Base-by-base conservation (phyloP, 1,140 invertebrate genomes). In the Microplitis mediator region DNA sequence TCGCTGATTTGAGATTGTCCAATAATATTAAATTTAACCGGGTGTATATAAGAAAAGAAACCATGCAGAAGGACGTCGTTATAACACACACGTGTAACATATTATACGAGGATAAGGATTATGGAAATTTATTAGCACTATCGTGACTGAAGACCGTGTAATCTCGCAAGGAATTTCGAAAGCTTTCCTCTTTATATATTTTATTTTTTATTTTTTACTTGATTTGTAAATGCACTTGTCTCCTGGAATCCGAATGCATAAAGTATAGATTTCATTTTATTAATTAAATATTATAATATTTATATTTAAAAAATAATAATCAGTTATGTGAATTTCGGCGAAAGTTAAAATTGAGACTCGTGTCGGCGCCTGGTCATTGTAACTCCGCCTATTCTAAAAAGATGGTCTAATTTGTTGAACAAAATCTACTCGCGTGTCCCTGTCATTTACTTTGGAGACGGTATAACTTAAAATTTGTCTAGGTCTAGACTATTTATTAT, bases 371-470 rank as follows among this genome's bases (percentile, higher is more conserved):
- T 32, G 4, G 6, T 32, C 16, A 58, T 58, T 58, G 54, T 14
- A 16, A 8, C 58, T 34, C 58, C 58, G 36, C 58, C 14, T 61
- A 23, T 61, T 31, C 31, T 23, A 32, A 61, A 61, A 61, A 61
- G 31, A 61, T 14, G 52, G 5, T 56, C 31, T 32, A 14, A 62
- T 34, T 34, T 31, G 31, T 34, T 62, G 31, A 31, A 8, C 34
- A 9, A 14, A 64, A 36, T 64, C 62, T 64, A 34, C 13, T 64
- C 62, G 62, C 62, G 62, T 64, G 62, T 64, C 62, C 62, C 62
- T 45, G 62, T 64, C 62, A 64, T 64, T 64, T 64, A 35, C 32
- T n/a, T 34, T 36, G n/a, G 13, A 32, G 31, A 62, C 23, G 23
- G 23, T 23, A 23, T 23, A 62, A 62, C 60, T 34, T 36, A 13